Evolutionary conservation across 2,888 invertebrate genomes (phyloP).

Genomic region (Heteropelma amictum): DNA sequence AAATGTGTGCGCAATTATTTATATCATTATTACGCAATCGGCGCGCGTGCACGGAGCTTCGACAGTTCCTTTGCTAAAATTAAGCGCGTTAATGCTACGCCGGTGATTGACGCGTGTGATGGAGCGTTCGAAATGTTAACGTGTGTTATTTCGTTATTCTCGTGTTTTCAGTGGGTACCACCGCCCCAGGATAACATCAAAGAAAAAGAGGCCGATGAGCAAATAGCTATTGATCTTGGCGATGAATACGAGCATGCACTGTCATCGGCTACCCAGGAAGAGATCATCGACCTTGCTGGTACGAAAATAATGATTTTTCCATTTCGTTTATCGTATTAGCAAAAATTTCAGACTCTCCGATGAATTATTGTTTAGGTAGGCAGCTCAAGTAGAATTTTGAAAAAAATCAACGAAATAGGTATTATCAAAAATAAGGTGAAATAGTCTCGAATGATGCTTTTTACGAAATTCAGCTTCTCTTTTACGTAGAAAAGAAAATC

Average conservation of each 20-base stretch:
- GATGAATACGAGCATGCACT: conserved; percentile 97
- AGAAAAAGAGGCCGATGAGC: conserved; percentile 91
- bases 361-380: too few relatives aligned
- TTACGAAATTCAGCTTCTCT: too few relatives aligned
- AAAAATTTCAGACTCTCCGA: neutral
- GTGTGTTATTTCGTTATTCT: conserved; percentile 36
- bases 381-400: too few relatives aligned
- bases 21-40: conserved; percentile 37
- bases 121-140: conserved; percentile 10
- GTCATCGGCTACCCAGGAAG: conserved; percentile 92
- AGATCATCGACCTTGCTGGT: conserved; percentile 99
- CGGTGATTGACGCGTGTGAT: conserved; percentile 21
- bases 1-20: conserved; percentile 8
- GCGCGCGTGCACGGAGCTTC: conserved; percentile 4
- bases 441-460: too few relatives aligned
- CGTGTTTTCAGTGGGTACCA: conserved; percentile 89
- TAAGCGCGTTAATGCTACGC: conserved; percentile 6
- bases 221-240: conserved; percentile 94
- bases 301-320: conserved; percentile 62
- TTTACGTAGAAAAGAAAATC: too few relatives aligned
- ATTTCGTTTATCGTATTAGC: conserved; percentile 18
- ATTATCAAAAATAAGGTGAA: too few relatives aligned
- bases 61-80: neutral
- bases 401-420: too few relatives aligned
- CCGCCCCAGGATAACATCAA: conserved; percentile 85